Percentiles rank a stretch among this genome's conserved stretches.
Conservation (phyloP, 2,113 vertebrate species). For the Lanius collurio region DNA sequence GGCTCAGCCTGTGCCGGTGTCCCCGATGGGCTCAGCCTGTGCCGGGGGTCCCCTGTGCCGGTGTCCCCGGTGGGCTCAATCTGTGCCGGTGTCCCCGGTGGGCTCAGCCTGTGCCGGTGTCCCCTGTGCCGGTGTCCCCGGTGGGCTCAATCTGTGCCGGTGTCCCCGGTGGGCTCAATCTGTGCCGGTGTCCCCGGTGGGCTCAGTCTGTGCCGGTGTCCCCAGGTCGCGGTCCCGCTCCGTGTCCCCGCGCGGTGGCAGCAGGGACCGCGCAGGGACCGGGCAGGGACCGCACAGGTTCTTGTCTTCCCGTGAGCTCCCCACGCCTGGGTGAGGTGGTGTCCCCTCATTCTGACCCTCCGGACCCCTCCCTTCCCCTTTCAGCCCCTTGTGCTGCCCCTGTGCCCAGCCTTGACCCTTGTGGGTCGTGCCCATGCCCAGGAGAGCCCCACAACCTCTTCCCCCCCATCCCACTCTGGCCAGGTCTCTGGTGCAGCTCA, state of each 20-base stretch:
- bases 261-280: background rate
- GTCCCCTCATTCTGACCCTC: background rate
- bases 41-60: too few relatives aligned
- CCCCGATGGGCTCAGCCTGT: too few relatives aligned
- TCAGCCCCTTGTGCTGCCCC: background rate
- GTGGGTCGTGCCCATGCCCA: background rate
- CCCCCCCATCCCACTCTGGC: accelerated
- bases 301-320: background rate
- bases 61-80: too few relatives aligned
- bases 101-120: too few relatives aligned
- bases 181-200: too few relatives aligned
- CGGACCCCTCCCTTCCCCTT: background rate
- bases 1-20: too few relatives aligned
- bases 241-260: background rate
- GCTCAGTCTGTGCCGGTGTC: too few relatives aligned
- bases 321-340: background rate
- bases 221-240: background rate
- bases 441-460: background rate
- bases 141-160: too few relatives aligned
- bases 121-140: too few relatives aligned
- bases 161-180: too few relatives aligned
- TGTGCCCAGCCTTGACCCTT: background rate
- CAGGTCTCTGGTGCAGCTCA: background rate
- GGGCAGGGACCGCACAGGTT: too few relatives aligned
- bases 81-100: too few relatives aligned